phyloP scores from a whole-genome alignment of 2,797 vertebrate species.

The Tapirus indicus region DNA sequence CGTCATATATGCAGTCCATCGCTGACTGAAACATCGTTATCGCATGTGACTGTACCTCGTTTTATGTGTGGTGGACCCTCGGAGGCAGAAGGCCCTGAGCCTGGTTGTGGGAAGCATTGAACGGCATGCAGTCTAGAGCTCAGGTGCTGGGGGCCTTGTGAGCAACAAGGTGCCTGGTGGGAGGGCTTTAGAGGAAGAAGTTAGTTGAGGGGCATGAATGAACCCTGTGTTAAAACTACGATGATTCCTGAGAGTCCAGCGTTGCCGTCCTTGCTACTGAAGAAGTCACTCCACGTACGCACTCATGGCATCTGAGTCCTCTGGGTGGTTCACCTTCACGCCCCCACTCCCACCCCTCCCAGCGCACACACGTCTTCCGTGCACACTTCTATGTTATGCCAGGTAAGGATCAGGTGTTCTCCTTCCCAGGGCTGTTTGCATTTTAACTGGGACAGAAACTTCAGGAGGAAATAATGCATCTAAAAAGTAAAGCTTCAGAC shows the following conservation, averaged over 20 bases:
- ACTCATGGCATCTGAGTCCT: not conserved
- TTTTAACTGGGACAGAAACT: slow-evolving; percentile 17
- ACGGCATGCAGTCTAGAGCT: not conserved
- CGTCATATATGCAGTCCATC: too few species aligned
- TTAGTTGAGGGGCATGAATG: not conserved
- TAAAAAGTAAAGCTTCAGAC: not conserved
- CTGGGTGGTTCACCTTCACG: not conserved
- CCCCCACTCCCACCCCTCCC: too few species aligned
- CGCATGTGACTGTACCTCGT: not conserved
- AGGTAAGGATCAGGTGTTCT: not conserved
- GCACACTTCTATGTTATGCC: not conserved
- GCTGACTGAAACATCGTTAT: too few species aligned
- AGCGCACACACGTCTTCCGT: not conserved
- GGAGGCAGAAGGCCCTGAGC: not conserved
- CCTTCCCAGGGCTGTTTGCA: not conserved
- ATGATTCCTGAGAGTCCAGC: not conserved
- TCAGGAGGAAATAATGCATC: not conserved
- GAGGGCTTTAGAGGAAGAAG: not conserved
- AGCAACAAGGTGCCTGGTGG: not conserved
- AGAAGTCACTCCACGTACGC: not conserved
- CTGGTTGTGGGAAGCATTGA: not conserved
- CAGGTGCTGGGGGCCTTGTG: not conserved
- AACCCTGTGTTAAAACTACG: not conserved
- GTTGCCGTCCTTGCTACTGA: not conserved
- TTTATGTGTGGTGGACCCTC: not conserved